Percentiles rank a stretch among this genome's conserved stretches.
Evolutionary conservation across 2,797 vertebrate species (phyloP).

Genomic region (Sarcoramphus papa): DNA sequence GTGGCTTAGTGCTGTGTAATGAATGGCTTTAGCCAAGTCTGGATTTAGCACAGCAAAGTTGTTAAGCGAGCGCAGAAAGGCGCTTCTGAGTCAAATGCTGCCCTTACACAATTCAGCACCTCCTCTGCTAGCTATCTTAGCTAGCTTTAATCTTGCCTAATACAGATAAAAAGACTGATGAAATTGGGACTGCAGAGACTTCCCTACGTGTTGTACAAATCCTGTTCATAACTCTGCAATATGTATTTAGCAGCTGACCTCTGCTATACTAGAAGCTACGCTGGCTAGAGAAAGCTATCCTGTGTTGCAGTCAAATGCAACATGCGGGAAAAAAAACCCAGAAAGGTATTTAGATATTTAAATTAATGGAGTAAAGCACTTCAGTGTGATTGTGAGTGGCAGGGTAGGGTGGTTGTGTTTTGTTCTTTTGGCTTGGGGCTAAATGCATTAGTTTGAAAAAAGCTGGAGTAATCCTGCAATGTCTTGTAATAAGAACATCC

Average conservation of each 20-base stretch:
- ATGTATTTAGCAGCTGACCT: background rate
- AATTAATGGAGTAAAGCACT: background rate
- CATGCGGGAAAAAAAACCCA: background rate
- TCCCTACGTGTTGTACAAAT: background rate
- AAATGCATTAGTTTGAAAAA: background rate
- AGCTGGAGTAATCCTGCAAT: background rate
- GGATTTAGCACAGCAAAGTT: background rate
- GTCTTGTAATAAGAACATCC: background rate
- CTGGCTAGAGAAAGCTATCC: background rate
- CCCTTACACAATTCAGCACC: background rate
- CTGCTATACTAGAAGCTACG: background rate
- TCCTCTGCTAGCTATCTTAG: background rate
- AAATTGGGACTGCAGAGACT: background rate
- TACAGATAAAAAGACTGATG: background rate
- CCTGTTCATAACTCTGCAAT: background rate
- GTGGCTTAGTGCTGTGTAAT: background rate
- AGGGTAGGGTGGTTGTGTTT: background rate
- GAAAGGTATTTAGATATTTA: background rate
- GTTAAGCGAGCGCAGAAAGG: background rate
- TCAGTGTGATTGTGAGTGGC: background rate
- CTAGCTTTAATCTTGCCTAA: constrained; percentile 10
- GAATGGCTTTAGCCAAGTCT: background rate
- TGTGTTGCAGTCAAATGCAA: background rate
- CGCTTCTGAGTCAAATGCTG: background rate
- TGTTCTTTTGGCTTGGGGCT: background rate